Conservation (phyloP, 1,140 invertebrate genomes). For the Araneus ventricosus region DNA sequence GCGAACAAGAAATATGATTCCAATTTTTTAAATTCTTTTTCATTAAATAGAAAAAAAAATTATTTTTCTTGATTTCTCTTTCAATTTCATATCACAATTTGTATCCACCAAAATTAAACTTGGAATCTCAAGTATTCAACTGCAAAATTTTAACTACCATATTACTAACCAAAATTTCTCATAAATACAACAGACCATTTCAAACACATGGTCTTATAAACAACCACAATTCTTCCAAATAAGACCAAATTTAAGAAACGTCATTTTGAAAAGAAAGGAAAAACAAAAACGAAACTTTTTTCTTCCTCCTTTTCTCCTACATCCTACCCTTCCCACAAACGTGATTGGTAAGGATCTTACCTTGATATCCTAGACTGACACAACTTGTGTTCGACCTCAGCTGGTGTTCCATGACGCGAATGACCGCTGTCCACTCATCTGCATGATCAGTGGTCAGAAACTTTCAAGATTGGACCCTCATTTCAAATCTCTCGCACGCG, state of each 20-base stretch:
- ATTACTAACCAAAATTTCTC: too few relatives aligned
- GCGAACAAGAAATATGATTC: too few relatives aligned
- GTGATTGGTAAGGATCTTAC: constrained; percentile 32
- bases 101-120: too few relatives aligned
- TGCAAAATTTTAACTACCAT: too few relatives aligned
- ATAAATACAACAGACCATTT: too few relatives aligned
- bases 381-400: constrained; percentile 28
- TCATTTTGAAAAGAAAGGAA: not conserved
- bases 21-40: too few relatives aligned
- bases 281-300: constrained; percentile 16
- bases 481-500: constrained; percentile 62
- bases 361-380: constrained; percentile 64
- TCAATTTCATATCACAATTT: too few relatives aligned
- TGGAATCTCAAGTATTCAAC: too few relatives aligned
- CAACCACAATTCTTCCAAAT: not conserved
- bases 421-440: constrained; percentile 67
- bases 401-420: constrained; percentile 56
- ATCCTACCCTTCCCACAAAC: not conserved
- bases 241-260: not conserved
- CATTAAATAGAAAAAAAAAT: too few relatives aligned
- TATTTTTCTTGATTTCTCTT: too few relatives aligned
- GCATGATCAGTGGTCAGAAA: constrained; percentile 60
- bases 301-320: not conserved
- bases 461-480: constrained; percentile 45
- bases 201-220: not conserved